A percentile compares a stretch with the other conserved stretches of the same genome.
Evolutionary conservation across 2,888 invertebrate genomes (phyloP).

Genomic region (Heteromurus nitidus): DNA sequence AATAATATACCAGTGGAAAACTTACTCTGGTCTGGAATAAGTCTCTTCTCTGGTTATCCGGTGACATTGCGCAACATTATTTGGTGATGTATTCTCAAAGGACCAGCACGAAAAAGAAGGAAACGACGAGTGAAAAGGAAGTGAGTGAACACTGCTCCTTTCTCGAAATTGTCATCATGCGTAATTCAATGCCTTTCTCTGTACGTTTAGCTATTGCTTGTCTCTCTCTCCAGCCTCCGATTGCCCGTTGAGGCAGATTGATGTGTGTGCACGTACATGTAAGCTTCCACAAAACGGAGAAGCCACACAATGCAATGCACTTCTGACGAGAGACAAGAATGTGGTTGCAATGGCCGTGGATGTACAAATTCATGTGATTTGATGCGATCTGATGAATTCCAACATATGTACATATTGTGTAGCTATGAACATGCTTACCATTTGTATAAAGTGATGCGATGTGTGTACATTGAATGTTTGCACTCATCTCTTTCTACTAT

Average conservation of each 20-base stretch:
- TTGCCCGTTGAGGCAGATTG: constrained; percentile 24
- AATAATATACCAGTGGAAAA: neutral
- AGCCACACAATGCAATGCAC: neutral
- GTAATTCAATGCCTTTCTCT: constrained; percentile 33
- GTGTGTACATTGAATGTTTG: constrained; percentile 4
- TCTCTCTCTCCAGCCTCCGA: neutral
- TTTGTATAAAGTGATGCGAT: too few relatives aligned
- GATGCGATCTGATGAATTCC: constrained; percentile 26
- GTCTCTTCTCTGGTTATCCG: neutral
- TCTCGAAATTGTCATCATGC: constrained; percentile 36
- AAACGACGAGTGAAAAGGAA: constrained; percentile 43
- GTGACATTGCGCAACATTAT: constrained; percentile 30
- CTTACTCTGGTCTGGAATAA: too few relatives aligned
- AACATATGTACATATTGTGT: neutral
- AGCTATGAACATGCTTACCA: neutral
- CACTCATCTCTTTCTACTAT: constrained; percentile 28
- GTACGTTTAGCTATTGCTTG: neutral
- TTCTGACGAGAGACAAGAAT: neutral
- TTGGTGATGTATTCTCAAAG: constrained; percentile 20
- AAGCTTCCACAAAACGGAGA: constrained; percentile 7
- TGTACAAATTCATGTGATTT: constrained; percentile 51
- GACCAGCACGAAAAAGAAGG: neutral
- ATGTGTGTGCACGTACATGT: constrained; percentile 10
- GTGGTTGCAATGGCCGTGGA: constrained; percentile 15
- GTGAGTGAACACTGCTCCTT: constrained; percentile 18